phyloP scores from a whole-genome alignment of 2,113 vertebrate species.

The Patagioenas fasciata region DNA sequence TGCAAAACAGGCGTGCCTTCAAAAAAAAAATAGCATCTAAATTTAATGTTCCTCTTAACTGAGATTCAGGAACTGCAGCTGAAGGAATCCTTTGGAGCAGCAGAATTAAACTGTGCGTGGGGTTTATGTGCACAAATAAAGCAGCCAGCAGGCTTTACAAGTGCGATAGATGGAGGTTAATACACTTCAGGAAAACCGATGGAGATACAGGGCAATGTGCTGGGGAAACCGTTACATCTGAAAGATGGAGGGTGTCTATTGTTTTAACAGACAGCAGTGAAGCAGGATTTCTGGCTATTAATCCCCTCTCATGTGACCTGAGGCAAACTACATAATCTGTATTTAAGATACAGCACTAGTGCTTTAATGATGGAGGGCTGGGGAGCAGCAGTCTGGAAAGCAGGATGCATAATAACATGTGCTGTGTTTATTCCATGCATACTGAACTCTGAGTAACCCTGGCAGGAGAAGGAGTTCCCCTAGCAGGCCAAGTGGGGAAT shows the following conservation, averaged over 20 bases:
- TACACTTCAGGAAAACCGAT: neutral
- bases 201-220: neutral
- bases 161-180: neutral
- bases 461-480: neutral
- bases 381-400: neutral
- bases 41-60: neutral
- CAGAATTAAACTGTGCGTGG: neutral
- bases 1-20: neutral
- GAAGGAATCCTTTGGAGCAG: neutral
- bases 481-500: constrained; percentile 2
- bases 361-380: neutral
- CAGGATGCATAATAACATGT: neutral
- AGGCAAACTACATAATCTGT: neutral
- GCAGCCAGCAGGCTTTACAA: neutral
- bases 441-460: constrained; percentile 42
- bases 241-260: neutral
- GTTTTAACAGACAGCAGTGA: neutral
- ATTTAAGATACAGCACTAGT: neutral
- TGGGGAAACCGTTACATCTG: neutral
- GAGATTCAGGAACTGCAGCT: neutral
- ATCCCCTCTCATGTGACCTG: neutral
- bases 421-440: constrained; percentile 5
- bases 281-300: neutral
- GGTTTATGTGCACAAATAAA: neutral
- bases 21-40: neutral